These are phyloP conservation scores for Anas capensis DNA, from an alignment of 2,797 vertebrate genomes.

Conservation along the genomic window DNA sequence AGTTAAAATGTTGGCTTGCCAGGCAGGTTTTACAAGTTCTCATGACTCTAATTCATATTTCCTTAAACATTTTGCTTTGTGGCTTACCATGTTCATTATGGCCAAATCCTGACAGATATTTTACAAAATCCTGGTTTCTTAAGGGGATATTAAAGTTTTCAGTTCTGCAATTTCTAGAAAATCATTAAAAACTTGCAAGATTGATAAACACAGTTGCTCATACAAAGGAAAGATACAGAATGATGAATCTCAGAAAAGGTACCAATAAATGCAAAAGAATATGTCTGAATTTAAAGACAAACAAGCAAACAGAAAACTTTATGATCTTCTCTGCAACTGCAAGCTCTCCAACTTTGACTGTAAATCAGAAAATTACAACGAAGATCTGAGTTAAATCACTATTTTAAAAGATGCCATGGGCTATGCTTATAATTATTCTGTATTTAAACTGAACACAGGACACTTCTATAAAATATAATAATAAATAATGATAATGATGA, in stretches of 20 bases:
- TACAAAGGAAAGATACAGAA: not conserved
- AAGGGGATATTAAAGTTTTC: not conserved
- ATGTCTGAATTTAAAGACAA: not conserved
- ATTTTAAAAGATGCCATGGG: not conserved
- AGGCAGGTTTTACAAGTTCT: not conserved
- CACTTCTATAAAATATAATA: not conserved
- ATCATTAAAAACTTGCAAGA: not conserved
- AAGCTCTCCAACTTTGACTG: not conserved
- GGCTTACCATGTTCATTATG: not conserved
- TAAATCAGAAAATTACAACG: not conserved
- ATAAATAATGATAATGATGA: too few species aligned
- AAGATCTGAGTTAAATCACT: not conserved
- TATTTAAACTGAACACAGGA: not conserved
- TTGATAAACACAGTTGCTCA: not conserved
- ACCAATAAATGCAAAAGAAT: not conserved
- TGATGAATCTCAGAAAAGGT: not conserved
- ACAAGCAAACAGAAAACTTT: not conserved
- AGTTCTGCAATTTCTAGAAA: not conserved
- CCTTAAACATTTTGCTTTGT: slow-evolving; percentile 25
- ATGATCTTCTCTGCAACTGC: not conserved
- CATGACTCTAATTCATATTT: slow-evolving; percentile 8
- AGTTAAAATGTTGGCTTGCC: not conserved
- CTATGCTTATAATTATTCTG: not conserved
- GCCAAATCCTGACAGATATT: not conserved
- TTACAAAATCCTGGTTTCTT: slow-evolving; percentile 24